phyloP scores from a whole-genome alignment of 92 coral and sea anemone species.

The Bergia puertoricense region DNA sequence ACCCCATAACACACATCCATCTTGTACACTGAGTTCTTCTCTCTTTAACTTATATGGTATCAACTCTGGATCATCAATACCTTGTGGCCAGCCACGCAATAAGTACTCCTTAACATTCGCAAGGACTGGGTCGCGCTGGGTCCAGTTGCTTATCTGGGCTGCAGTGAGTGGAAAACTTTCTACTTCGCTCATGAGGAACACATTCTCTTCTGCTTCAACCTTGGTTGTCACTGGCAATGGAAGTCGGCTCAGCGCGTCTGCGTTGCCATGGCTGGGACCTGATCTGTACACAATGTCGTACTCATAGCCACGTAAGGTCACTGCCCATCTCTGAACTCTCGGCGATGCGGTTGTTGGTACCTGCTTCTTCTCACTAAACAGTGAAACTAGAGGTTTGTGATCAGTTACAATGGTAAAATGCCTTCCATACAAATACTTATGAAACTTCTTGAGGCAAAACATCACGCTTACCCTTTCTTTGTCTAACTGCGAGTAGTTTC shows the following conservation, averaged over 20 bases:
- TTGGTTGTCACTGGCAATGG: too few species aligned
- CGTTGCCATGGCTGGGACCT: too few species aligned
- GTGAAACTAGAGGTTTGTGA: conserved; percentile 57
- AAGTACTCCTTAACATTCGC: conserved; percentile 39
- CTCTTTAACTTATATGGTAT: conserved; percentile 24
- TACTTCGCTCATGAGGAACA: too few species aligned
- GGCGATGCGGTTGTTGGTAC: conserved; percentile 57
- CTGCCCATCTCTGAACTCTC: conserved; percentile 62
- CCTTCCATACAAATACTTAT: conserved; percentile 53
- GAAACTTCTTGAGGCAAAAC: conserved; percentile 31
- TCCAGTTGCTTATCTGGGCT: too few species aligned
- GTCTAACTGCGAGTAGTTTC: conserved; percentile 33
- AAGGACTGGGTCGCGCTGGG: too few species aligned
- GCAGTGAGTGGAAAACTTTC: too few species aligned
- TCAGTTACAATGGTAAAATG: conserved; percentile 59
- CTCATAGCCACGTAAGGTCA: conserved; percentile 47
- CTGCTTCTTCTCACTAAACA: conserved; percentile 58
- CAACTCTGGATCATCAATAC: conserved; percentile 15
- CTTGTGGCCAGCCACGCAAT: conserved; percentile 28
- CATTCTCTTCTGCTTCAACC: too few species aligned
- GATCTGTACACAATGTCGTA: conserved; percentile 55
- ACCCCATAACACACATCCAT: too few species aligned
- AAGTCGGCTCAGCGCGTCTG: too few species aligned
- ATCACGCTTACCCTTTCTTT: conserved; percentile 7
- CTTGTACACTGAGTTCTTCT: conserved; percentile 43